These are phyloP conservation scores for Rhinella marina DNA, from an alignment of 2,797 vertebrate genomes.

Conservation along the genomic window DNA sequence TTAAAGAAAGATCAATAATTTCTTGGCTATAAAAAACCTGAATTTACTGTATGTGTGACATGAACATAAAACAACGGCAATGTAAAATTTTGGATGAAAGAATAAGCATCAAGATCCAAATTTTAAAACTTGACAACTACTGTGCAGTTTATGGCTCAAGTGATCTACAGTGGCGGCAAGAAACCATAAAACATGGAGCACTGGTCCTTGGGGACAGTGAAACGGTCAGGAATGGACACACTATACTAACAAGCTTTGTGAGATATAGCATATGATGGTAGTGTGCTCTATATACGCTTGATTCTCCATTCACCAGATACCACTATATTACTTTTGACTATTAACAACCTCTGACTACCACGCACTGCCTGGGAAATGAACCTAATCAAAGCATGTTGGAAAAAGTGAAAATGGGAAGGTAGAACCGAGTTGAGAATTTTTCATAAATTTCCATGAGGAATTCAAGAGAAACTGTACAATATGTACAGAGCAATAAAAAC, in stretches of 20 bases:
- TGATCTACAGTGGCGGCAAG: neutral
- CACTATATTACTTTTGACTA: too few relatives aligned
- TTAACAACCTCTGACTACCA: too few relatives aligned
- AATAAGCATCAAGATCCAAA: neutral
- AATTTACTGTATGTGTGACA: neutral
- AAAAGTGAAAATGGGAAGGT: too few relatives aligned
- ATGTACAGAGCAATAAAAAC: too few relatives aligned
- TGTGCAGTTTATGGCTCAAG: neutral
- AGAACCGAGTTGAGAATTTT: too few relatives aligned
- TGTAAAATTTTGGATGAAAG: neutral
- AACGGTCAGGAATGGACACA: neutral
- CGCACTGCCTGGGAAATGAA: too few relatives aligned
- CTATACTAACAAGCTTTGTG: neutral
- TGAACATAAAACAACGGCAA: neutral
- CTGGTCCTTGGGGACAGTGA: neutral
- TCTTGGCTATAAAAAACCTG: neutral
- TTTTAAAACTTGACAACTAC: neutral
- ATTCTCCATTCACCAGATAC: too few relatives aligned
- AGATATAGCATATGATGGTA: too few relatives aligned
- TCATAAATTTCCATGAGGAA: too few relatives aligned
- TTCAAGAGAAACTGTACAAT: too few relatives aligned
- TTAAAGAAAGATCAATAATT: slow-evolving; percentile 5
- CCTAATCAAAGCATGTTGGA: too few relatives aligned
- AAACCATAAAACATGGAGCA: neutral
- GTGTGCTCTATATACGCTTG: too few relatives aligned